Evolutionary conservation across 2,888 invertebrate genomes (phyloP).

Genomic region (Monopis laevigella): DNA sequence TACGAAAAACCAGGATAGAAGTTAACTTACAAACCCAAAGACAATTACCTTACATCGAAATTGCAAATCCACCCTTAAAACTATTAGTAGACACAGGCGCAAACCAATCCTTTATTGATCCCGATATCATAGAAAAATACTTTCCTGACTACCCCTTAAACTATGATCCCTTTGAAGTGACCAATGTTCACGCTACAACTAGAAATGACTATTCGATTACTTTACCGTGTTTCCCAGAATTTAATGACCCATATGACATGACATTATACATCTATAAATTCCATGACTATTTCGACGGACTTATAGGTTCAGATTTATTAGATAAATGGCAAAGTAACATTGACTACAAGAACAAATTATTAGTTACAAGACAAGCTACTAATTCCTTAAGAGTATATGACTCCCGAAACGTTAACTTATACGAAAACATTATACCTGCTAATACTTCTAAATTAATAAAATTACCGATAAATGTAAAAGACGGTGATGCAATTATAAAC

Average conservation of each 20-base stretch:
- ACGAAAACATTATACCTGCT: too few relatives aligned
- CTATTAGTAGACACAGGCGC: slow-evolving; percentile 24
- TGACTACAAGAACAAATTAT: slow-evolving; percentile 22
- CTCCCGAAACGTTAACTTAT: too few relatives aligned
- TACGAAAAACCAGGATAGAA: too few relatives aligned
- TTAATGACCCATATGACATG: slow-evolving; percentile 21
- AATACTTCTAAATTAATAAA: too few relatives aligned
- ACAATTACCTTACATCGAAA: too few relatives aligned
- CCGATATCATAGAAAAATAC: slow-evolving; percentile 13
- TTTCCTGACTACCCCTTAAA: slow-evolving; percentile 13
- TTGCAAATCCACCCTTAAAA: too few relatives aligned
- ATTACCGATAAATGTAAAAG: too few relatives aligned
- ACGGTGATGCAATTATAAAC: too few relatives aligned
- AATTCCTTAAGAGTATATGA: too few relatives aligned
- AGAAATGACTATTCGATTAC: slow-evolving; percentile 19
- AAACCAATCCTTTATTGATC: slow-evolving; percentile 20
- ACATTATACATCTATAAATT: slow-evolving; percentile 25
- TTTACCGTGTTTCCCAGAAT: slow-evolving; percentile 17
- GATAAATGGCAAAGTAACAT: slow-evolving; percentile 18
- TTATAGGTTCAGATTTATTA: slow-evolving; percentile 10
- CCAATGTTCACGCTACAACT: slow-evolving; percentile 35
- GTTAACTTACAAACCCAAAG: too few relatives aligned
- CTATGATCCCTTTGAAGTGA: slow-evolving; percentile 32
- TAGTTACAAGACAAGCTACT: slow-evolving; percentile 16
- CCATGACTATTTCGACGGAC: slow-evolving; percentile 15